A percentile compares a stretch with the other conserved stretches of the same genome.
phyloP scores from a whole-genome alignment of 2,888 invertebrate species.

The Habrosyne pyritoides region DNA sequence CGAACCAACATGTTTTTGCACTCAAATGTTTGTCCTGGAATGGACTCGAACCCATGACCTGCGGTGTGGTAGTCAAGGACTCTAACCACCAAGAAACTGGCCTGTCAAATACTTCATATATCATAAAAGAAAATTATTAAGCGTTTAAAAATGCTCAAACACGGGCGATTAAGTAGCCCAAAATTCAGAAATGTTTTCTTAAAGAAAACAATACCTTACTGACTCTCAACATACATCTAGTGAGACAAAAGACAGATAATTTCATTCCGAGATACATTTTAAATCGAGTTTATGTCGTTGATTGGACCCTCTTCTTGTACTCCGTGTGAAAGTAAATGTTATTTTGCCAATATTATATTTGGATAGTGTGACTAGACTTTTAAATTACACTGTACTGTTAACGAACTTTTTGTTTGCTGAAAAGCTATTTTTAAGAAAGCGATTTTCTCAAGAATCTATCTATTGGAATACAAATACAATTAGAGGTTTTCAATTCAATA shows the following conservation, averaged over 20 bases:
- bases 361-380: slow-evolving; percentile 14
- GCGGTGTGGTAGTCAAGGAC: no score
- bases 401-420: slow-evolving; percentile 14
- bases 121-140: no score
- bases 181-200: neutral
- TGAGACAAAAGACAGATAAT: neutral
- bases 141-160: no score
- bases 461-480: neutral
- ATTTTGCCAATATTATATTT: slow-evolving; percentile 19
- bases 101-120: no score
- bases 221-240: neutral
- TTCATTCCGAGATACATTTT: slow-evolving; percentile 17
- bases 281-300: slow-evolving; percentile 28
- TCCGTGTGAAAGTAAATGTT: slow-evolving; percentile 24
- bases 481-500: neutral
- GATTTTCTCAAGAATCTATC: neutral
- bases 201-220: neutral
- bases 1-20: no score
- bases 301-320: slow-evolving; percentile 23
- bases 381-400: slow-evolving; percentile 22
- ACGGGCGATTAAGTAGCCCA: no score
- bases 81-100: no score
- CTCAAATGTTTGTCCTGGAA: no score
- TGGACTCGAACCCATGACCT: no score
- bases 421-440: neutral